Evolutionary conservation across 1,140 invertebrate species (phyloP).

Genomic region (Drosophila kepulauana): DNA sequence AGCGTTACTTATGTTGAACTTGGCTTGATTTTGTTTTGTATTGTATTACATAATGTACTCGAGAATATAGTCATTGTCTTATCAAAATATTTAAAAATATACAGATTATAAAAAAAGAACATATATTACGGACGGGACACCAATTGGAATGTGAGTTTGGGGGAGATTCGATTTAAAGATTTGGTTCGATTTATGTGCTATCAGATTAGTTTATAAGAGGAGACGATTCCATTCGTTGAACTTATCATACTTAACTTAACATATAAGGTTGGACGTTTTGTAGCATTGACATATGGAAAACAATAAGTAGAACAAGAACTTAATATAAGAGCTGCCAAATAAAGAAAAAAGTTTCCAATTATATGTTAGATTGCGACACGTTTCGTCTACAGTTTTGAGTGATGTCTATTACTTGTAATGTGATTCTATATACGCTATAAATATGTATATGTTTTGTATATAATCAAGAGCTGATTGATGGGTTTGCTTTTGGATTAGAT

Average conservation of each 20-base stretch:
- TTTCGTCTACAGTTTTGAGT: slow-evolving; percentile 21
- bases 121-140: slow-evolving; percentile 48
- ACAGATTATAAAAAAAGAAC: slow-evolving; percentile 46
- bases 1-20: background rate
- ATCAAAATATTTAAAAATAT: slow-evolving; percentile 69
- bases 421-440: slow-evolving; percentile 50
- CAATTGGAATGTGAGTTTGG: slow-evolving; percentile 14
- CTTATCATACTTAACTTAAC: slow-evolving; percentile 75
- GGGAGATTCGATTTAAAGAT: slow-evolving; percentile 15
- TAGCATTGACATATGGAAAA: slow-evolving; percentile 30
- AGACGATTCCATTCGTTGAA: slow-evolving; percentile 31
- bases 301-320: slow-evolving; percentile 20
- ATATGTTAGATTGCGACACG: slow-evolving; percentile 35
- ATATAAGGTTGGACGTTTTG: slow-evolving; percentile 67
- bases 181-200: slow-evolving; percentile 28
- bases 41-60: background rate
- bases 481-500: slow-evolving; percentile 33
- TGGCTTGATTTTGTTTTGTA: slow-evolving; percentile 8
- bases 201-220: slow-evolving; percentile 45
- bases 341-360: slow-evolving; percentile 19
- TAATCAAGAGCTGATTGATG: slow-evolving; percentile 55
- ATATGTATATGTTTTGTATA: slow-evolving; percentile 57
- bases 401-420: slow-evolving; percentile 45
- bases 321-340: slow-evolving; percentile 25
- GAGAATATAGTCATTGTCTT: slow-evolving; percentile 25